Conservation (phyloP, 2,113 vertebrate species). For the Aythya baeri region DNA sequence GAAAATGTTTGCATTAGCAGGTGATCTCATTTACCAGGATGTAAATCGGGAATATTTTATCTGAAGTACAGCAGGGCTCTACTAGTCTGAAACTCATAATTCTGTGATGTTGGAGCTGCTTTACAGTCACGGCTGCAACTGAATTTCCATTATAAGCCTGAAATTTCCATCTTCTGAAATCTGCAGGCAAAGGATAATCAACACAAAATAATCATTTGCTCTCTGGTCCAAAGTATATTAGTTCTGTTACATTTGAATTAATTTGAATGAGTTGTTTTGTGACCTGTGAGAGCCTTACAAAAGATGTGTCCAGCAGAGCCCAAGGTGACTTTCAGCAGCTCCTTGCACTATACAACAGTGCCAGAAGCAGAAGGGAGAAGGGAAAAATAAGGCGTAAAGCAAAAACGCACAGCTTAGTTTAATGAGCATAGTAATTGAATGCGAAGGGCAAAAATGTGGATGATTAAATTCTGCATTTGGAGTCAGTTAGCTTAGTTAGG, state of each 20-base stretch:
- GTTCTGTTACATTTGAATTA: background rate
- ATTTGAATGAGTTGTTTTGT: background rate
- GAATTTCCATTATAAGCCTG: background rate
- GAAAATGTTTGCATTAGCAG: background rate
- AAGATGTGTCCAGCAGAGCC: background rate
- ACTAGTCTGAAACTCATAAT: background rate
- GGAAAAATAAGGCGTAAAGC: background rate
- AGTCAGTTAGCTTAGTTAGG: rapidly evolving
- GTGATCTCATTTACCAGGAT: background rate
- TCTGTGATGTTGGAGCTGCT: background rate
- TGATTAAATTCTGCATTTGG: background rate
- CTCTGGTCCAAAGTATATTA: background rate
- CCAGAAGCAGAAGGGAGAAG: background rate
- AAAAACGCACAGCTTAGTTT: background rate
- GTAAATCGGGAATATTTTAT: background rate
- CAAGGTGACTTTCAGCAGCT: background rate
- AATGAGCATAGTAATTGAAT: background rate
- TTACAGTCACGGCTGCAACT: background rate
- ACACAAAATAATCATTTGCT: background rate
- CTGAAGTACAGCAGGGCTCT: background rate
- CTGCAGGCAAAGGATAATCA: background rate
- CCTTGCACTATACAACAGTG: rapidly evolving
- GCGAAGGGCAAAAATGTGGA: background rate
- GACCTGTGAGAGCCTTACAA: background rate
- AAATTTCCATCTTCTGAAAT: background rate